Conservation (phyloP, 2,797 vertebrate genomes). For the Chaetodon trifasciatus region DNA sequence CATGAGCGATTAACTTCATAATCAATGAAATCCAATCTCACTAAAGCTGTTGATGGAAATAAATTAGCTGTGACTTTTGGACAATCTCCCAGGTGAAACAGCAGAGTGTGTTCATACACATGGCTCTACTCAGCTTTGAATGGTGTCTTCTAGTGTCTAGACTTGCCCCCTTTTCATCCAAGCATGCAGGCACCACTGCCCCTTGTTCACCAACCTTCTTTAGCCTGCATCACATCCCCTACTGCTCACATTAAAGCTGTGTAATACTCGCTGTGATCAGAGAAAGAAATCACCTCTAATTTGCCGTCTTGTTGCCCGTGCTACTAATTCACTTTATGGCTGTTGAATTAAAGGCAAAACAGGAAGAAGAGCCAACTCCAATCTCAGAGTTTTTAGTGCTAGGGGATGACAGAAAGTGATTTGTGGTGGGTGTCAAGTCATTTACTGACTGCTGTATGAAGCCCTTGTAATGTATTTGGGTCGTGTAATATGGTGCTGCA, state of each 20-base stretch:
- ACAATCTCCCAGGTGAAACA: slow-evolving; percentile 8
- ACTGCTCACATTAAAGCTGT: slow-evolving; percentile 40
- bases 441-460: slow-evolving; percentile 22
- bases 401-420: slow-evolving; percentile 7
- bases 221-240: slow-evolving; percentile 4
- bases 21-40: background rate
- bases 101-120: slow-evolving; percentile 4
- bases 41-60: background rate
- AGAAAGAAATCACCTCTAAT: slow-evolving; percentile 60
- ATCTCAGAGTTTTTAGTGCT: slow-evolving; percentile 22
- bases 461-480: slow-evolving; percentile 1
- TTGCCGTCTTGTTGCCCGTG: slow-evolving; percentile 40
- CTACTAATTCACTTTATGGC: slow-evolving; percentile 61
- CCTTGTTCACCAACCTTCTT: background rate
- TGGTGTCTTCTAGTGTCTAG: slow-evolving; percentile 28
- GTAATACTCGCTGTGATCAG: slow-evolving; percentile 54
- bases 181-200: background rate
- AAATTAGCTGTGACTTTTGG: slow-evolving; percentile 25
- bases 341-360: slow-evolving; percentile 61
- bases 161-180: slow-evolving; percentile 49
- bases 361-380: slow-evolving; percentile 53
- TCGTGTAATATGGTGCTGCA: background rate
- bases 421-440: slow-evolving; percentile 34
- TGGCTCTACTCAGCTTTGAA: background rate
- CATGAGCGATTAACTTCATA: slow-evolving; percentile 7